These are phyloP conservation scores for Andrena chrysosceles DNA, from an alignment of 2,888 invertebrate species.

Conservation along the genomic window DNA sequence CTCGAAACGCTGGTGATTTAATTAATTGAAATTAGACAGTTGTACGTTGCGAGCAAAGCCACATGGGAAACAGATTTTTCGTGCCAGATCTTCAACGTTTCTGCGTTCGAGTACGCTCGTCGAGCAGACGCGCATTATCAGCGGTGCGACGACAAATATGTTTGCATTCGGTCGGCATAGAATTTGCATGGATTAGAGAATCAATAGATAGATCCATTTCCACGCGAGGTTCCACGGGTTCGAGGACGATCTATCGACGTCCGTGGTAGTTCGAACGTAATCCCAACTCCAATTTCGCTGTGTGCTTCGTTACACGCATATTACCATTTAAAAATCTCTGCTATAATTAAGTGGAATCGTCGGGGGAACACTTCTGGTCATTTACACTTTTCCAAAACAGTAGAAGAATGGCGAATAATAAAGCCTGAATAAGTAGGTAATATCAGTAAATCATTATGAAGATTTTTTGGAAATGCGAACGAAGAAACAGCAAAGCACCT, in stretches of 20 bases:
- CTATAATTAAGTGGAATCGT: too few species aligned
- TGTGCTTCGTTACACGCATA: neutral
- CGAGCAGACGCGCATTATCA: constrained; percentile 11
- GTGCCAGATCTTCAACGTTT: neutral
- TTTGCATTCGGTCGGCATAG: constrained; percentile 32
- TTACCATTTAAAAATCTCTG: too few species aligned
- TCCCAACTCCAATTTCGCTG: neutral
- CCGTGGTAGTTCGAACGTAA: neutral
- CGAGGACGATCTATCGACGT: constrained; percentile 22
- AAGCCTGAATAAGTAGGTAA: too few species aligned
- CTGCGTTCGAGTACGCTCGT: neutral
- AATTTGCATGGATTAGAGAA: constrained; percentile 47
- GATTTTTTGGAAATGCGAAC: too few species aligned
- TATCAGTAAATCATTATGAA: too few species aligned
- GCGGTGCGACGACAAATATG: constrained; percentile 26
- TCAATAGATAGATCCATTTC: constrained; percentile 28
- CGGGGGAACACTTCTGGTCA: too few species aligned
- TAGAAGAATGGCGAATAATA: too few species aligned
- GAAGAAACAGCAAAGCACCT: too few species aligned
- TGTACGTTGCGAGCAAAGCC: neutral
- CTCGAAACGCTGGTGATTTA: constrained; percentile 2
- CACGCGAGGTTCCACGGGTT: constrained; percentile 17
- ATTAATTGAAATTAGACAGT: neutral
- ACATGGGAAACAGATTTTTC: neutral
- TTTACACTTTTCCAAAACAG: too few species aligned